These are phyloP conservation scores for Argyrosomus regius DNA, from an alignment of 2,797 vertebrate genomes.

Conservation along the genomic window DNA sequence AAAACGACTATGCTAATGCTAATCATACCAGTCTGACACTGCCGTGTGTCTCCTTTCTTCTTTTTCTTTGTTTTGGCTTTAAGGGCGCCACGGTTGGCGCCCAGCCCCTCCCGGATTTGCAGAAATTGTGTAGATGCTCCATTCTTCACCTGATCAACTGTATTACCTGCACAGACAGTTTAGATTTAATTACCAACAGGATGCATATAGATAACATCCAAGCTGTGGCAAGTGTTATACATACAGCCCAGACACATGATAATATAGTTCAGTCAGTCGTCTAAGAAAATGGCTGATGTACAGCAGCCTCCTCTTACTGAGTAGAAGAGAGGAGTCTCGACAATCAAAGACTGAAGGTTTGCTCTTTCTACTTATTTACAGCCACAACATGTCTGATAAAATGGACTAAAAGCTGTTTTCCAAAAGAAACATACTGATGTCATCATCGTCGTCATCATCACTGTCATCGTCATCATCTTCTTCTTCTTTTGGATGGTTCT, in stretches of 20 bases:
- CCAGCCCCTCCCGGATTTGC: constrained; percentile 94
- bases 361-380: background rate
- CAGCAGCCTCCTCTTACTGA: background rate
- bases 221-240: background rate
- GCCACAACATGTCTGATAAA: constrained; percentile 3
- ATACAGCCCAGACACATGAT: background rate
- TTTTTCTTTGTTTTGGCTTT: constrained; percentile 96
- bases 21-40: constrained; percentile 95
- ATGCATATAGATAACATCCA: background rate
- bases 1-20: too few relatives aligned
- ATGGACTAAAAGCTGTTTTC: background rate
- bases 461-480: constrained; percentile 79
- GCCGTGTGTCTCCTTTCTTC: constrained; percentile 94
- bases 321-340: background rate
- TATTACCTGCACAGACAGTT: constrained; percentile 88
- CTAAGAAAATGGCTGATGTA: background rate
- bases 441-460: constrained; percentile 74
- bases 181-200: background rate
- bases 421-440: constrained; percentile 90
- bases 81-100: constrained; percentile 89
- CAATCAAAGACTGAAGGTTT: background rate
- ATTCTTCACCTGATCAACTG: constrained; percentile 94
- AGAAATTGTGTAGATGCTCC: constrained; percentile 92
- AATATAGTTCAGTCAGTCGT: background rate
- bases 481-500: constrained; percentile 94